Percentiles rank a stretch among this genome's conserved stretches.
Conservation (phyloP, 92 coral and sea anemone genomes). For the Epizoanthus ramosus region DNA sequence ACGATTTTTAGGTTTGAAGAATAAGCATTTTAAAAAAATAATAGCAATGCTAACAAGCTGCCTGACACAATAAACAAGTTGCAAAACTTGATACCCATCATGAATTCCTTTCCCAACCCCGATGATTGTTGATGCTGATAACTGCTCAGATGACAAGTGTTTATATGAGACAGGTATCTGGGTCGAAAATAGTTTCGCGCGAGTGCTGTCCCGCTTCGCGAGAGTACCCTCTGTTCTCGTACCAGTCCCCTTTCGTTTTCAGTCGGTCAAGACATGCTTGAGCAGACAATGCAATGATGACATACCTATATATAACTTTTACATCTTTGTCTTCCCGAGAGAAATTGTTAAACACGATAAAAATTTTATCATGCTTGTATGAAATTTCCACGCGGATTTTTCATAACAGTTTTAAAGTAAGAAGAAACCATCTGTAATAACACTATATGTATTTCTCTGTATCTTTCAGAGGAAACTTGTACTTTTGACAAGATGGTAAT, state of each 20-base stretch:
- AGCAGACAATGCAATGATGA: too few relatives aligned
- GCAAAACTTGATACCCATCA: constrained; percentile 19
- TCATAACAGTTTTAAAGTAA: too few relatives aligned
- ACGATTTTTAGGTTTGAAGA: background rate
- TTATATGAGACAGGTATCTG: background rate
- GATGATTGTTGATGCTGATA: constrained; percentile 30
- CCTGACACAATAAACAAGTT: constrained; percentile 29
- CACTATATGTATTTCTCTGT: too few relatives aligned
- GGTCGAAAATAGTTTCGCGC: background rate
- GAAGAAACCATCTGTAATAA: too few relatives aligned
- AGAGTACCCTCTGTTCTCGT: background rate
- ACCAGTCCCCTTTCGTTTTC: background rate
- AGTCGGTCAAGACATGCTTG: too few relatives aligned
- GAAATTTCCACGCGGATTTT: too few relatives aligned
- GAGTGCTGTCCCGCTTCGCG: background rate
- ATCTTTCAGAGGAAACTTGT: too few relatives aligned
- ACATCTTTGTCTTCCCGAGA: too few relatives aligned
- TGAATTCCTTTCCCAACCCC: constrained; percentile 35
- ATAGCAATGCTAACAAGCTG: constrained; percentile 36
- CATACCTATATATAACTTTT: too few relatives aligned
- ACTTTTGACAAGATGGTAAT: too few relatives aligned
- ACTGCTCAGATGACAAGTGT: constrained; percentile 33
- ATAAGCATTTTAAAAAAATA: background rate
- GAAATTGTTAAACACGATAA: too few relatives aligned
- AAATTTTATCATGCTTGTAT: too few relatives aligned